Conservation (phyloP, 2,113 vertebrate genomes). For the Anser brachyrhynchus region DNA sequence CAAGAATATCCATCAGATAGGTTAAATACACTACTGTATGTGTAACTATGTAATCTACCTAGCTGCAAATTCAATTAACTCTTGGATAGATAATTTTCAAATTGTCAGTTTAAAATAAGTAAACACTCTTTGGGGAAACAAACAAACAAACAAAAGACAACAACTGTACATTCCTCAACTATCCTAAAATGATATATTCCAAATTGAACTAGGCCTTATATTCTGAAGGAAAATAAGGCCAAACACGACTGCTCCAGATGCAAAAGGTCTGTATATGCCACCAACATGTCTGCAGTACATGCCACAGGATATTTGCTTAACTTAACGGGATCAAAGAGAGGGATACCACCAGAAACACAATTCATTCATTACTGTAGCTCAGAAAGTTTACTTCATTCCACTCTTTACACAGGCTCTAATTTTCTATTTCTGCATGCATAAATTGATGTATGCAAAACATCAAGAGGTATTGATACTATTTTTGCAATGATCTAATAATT, state of each 20-base stretch:
- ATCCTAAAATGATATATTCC: background rate
- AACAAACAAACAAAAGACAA: background rate
- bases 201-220: background rate
- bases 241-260: background rate
- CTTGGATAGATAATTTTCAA: conserved; percentile 26
- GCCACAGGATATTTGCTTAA: background rate
- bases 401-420: background rate
- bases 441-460: background rate
- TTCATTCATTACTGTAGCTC: background rate
- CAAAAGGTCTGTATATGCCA: background rate
- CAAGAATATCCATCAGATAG: background rate
- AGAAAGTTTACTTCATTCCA: background rate
- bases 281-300: background rate
- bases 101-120: conserved; percentile 12
- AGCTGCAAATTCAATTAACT: background rate
- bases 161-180: background rate
- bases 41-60: background rate
- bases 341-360: background rate
- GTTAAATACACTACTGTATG: background rate
- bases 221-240: conserved; percentile 12
- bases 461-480: background rate
- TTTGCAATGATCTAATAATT: background rate
- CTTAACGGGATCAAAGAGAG: background rate
- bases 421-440: background rate
- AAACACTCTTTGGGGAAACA: background rate